A percentile compares a stretch with the other conserved stretches of the same genome.
phyloP scores from a whole-genome alignment of 2,888 invertebrate genomes.

The Conus canariensis region DNA sequence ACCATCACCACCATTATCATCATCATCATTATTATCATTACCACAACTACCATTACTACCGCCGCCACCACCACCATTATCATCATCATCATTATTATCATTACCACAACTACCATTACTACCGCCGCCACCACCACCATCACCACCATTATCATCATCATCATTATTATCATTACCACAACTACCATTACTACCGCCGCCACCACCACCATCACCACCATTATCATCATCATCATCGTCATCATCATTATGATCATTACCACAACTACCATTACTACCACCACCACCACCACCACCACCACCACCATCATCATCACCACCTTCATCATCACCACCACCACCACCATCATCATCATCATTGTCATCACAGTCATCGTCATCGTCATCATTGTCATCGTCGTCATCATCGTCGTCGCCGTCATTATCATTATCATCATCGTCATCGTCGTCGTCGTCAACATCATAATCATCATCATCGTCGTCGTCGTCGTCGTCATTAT shows the following conservation, averaged over 20 bases:
- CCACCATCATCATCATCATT: conserved; percentile 11
- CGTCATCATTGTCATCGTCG: conserved; percentile 20
- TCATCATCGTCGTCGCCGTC: conserved; percentile 5
- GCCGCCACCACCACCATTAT: conserved; percentile 20
- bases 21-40: conserved; percentile 1
- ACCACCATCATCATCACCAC: neutral
- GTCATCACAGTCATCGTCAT: neutral
- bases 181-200: no score
- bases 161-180: no score
- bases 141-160: no score
- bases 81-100: neutral
- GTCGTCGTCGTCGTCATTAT: neutral
- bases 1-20: neutral
- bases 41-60: conserved; percentile 2
- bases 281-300: neutral
- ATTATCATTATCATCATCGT: neutral
- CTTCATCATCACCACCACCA: neutral
- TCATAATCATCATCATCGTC: no score
- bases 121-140: no score
- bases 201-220: neutral
- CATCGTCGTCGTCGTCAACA: neutral
- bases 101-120: no score
- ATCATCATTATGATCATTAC: neutral
- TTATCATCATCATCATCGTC: neutral
- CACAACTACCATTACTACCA: neutral